These are phyloP conservation scores for Elachura formosa DNA, from an alignment of 2,113 vertebrate species.

Conservation along the genomic window DNA sequence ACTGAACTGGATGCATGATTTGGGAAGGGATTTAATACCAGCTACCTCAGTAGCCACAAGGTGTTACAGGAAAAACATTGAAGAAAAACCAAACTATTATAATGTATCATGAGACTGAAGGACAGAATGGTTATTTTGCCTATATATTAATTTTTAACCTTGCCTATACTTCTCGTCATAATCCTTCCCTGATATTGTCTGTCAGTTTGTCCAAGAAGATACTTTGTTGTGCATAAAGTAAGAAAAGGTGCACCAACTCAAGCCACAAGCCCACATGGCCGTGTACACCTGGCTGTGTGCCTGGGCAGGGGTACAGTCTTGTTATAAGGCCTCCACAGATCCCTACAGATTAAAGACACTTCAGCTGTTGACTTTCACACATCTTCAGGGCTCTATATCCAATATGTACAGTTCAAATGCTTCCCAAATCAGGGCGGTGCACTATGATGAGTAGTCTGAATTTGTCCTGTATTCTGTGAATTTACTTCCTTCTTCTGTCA, in stretches of 20 bases:
- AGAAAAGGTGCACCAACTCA: not conserved
- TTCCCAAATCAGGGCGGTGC: conserved; percentile 1
- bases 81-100: not conserved
- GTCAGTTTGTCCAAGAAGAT: not conserved
- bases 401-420: conserved; percentile 14
- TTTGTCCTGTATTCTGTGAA: conserved; percentile 42
- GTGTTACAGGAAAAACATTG: not conserved
- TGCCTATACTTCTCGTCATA: not conserved
- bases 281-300: not conserved
- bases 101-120: not conserved
- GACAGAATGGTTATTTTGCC: not conserved
- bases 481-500: conserved; percentile 35
- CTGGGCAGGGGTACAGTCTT: not conserved
- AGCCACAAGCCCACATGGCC: not conserved
- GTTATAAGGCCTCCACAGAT: not conserved
- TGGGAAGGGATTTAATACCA: not conserved
- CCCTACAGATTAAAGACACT: not conserved
- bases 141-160: not conserved
- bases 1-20: not conserved
- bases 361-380: conserved; percentile 3
- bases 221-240: not conserved
- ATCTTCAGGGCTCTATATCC: not conserved
- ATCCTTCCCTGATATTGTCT: not conserved
- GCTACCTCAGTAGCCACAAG: conserved; percentile 1
- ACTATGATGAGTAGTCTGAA: conserved; percentile 27